Conservation (phyloP, 2,888 invertebrate genomes). For the Lasioglossum oenotherae region DNA sequence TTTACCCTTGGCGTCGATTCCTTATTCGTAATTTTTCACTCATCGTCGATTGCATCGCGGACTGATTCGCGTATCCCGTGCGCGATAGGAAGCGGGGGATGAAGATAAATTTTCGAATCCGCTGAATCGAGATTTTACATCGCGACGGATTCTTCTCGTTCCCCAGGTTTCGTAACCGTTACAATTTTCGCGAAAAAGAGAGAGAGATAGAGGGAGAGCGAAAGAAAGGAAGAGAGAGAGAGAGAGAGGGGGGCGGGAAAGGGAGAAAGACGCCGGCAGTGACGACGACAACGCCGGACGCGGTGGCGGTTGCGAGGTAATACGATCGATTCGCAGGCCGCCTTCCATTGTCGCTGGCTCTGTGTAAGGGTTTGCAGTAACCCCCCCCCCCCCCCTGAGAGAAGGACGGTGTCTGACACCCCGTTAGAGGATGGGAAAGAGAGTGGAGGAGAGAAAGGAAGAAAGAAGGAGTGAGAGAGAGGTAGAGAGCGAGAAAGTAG, state of each 20-base stretch:
- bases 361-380: slow-evolving; percentile 66
- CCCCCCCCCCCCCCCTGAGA: slow-evolving; percentile 52
- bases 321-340: slow-evolving; percentile 73
- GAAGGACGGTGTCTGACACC: slow-evolving; percentile 68
- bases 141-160: neutral
- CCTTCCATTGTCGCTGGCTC: slow-evolving; percentile 72
- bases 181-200: slow-evolving; percentile 34
- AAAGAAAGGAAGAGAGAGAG: neutral
- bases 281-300: slow-evolving; percentile 64
- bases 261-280: slow-evolving; percentile 41
- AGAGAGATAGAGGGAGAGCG: slow-evolving; percentile 18
- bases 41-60: neutral
- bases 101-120: neutral
- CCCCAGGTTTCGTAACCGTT: neutral
- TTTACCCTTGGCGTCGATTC: neutral
- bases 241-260: too few relatives aligned
- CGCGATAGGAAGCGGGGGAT: neutral
- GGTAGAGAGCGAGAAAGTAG: slow-evolving; percentile 68
- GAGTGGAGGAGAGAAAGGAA: slow-evolving; percentile 35
- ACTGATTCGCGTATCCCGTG: neutral
- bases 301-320: slow-evolving; percentile 64
- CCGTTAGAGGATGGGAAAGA: slow-evolving; percentile 62
- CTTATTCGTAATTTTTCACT: neutral
- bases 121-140: neutral
- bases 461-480: slow-evolving; percentile 26